Conservation (phyloP, 2,797 vertebrate species). For the Rousettus madagascariensis region DNA sequence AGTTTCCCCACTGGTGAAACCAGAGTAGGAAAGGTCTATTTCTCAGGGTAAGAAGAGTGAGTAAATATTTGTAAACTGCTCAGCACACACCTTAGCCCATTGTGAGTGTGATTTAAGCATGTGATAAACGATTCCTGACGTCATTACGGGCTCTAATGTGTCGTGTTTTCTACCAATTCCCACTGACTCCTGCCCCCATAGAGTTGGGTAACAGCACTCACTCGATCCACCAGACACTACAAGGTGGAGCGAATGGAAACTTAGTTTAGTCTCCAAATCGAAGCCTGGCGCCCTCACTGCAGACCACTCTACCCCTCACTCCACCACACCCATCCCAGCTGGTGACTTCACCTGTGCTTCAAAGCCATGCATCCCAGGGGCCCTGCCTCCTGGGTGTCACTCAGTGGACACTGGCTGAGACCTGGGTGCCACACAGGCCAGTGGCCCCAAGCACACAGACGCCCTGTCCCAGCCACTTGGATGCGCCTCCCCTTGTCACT, state of each 20-base stretch:
- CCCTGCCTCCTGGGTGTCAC: not conserved
- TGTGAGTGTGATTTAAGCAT: not conserved
- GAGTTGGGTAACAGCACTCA: not conserved
- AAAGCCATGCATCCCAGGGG: not conserved
- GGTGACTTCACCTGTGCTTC: fast-evolving
- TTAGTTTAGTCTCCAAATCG: too few relatives aligned
- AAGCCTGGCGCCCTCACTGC: not conserved
- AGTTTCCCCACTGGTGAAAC: not conserved
- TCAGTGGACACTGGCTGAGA: not conserved
- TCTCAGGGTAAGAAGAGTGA: not conserved
- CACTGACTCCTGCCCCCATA: not conserved
- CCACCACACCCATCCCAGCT: not conserved
- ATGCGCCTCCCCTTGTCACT: not conserved
- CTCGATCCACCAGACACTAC: too few relatives aligned
- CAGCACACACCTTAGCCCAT: not conserved
- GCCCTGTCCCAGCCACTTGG: not conserved
- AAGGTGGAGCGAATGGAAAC: not conserved
- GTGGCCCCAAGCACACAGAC: not conserved
- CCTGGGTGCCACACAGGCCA: not conserved
- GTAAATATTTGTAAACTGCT: not conserved
- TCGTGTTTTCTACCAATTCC: not conserved
- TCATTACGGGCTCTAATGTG: not conserved
- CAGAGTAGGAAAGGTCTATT: fast-evolving
- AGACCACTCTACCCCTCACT: too few relatives aligned
- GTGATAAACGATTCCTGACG: not conserved